Conservation (phyloP, 2,888 invertebrate genomes). For the Spodoptera littoralis region DNA sequence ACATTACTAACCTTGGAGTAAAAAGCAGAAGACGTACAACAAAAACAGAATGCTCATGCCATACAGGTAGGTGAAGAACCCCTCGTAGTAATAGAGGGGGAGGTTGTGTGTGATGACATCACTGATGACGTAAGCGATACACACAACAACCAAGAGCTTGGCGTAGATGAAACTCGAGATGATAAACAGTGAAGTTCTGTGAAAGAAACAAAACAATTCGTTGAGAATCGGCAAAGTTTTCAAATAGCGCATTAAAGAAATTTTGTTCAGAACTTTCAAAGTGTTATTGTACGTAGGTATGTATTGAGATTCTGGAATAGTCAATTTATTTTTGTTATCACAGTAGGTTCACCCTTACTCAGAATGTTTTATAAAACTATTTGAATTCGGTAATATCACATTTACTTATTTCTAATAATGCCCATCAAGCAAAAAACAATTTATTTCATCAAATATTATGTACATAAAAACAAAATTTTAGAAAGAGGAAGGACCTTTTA, state of each 20-base stretch:
- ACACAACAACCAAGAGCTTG: constrained; percentile 97
- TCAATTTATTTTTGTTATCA: too few relatives aligned
- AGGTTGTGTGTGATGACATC: constrained; percentile 98
- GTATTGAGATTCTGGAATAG: too few relatives aligned
- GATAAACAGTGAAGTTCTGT: constrained; percentile 97
- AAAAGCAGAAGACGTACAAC: constrained; percentile 97
- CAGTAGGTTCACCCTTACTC: too few relatives aligned
- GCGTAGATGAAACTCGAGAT: constrained; percentile 99
- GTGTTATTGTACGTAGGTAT: too few relatives aligned
- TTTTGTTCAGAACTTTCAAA: constrained; percentile 1
- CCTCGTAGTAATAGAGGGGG: constrained; percentile 97
- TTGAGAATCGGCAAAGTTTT: constrained; percentile 5
- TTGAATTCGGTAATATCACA: too few relatives aligned
- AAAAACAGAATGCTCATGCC: constrained; percentile 97
- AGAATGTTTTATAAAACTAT: too few relatives aligned
- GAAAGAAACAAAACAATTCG: constrained; percentile 72
- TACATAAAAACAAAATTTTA: too few relatives aligned
- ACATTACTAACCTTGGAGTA: constrained; percentile 91
- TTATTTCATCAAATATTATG: too few relatives aligned
- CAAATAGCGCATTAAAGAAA: constrained; percentile 9
- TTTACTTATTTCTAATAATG: too few relatives aligned
- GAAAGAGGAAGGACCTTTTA: too few relatives aligned
- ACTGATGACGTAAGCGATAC: constrained; percentile 97
- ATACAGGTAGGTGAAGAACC: constrained; percentile 98
- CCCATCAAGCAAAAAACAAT: too few relatives aligned